Evolutionary conservation across 2,113 vertebrate species (phyloP).

Genomic region (Platanista minor): DNA sequence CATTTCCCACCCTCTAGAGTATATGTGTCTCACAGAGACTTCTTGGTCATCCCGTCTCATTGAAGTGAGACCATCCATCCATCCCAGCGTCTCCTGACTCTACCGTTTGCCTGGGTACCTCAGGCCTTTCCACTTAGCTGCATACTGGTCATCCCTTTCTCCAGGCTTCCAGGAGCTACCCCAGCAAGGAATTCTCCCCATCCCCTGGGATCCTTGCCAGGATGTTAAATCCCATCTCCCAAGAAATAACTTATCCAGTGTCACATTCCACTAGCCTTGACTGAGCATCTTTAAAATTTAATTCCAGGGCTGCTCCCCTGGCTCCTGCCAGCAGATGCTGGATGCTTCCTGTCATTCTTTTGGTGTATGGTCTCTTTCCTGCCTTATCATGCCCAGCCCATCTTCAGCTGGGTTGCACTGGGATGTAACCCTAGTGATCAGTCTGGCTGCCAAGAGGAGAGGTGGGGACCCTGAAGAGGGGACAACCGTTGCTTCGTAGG

Average conservation of each 20-base stretch:
- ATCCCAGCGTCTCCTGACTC: background rate
- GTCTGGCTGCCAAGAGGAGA: background rate
- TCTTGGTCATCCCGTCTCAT: background rate
- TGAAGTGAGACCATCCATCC: too few species aligned
- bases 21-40: background rate
- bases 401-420: background rate
- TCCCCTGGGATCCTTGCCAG: background rate
- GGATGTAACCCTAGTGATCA: background rate
- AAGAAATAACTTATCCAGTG: background rate
- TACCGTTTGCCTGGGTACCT: background rate
- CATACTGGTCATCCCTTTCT: background rate
- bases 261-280: background rate
- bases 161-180: background rate
- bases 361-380: background rate
- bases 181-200: background rate
- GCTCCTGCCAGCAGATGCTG: background rate
- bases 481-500: background rate
- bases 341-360: background rate
- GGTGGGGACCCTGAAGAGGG: background rate
- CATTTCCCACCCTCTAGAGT: background rate
- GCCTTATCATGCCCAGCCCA: too few species aligned
- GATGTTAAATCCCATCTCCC: background rate
- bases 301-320: background rate
- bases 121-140: background rate
- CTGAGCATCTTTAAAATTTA: background rate